A percentile compares a stretch with the other conserved stretches of the same genome.
These are phyloP conservation scores for Machimus atricapillus DNA, from an alignment of 2,888 invertebrate genomes.

Conservation along the genomic window DNA sequence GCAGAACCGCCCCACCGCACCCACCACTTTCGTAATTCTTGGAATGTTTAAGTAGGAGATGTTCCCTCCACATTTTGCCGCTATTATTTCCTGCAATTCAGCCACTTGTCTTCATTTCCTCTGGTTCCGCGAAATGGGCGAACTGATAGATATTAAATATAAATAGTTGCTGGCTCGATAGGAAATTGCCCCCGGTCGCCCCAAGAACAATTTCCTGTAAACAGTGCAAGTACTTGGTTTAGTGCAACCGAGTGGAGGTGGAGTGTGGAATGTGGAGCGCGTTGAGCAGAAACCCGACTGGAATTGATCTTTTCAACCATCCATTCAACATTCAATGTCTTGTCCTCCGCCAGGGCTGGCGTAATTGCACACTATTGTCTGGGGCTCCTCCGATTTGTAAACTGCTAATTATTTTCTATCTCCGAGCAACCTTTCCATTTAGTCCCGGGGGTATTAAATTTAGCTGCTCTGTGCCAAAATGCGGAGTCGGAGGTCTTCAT, in stretches of 20 bases:
- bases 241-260: neutral
- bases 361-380: neutral
- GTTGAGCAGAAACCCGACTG: neutral
- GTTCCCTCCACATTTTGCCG: neutral
- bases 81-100: neutral
- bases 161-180: neutral
- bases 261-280: neutral
- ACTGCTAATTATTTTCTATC: neutral
- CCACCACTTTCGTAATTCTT: neutral
- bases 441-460: neutral
- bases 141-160: neutral
- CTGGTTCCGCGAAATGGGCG: neutral
- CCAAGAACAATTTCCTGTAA: neutral
- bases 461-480: neutral
- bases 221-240: neutral
- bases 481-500: neutral
- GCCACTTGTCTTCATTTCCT: neutral
- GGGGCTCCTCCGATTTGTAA: neutral
- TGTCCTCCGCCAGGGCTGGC: neutral
- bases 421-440: neutral
- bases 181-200: neutral
- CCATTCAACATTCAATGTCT: neutral
- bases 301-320: neutral
- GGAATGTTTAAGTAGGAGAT: neutral
- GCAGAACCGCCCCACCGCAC: neutral